Evolutionary conservation across 1,140 invertebrate genomes (phyloP), one percentile per base, ranked within the genome.

Genomic region (Rhyzopertha dominica): DNA sequence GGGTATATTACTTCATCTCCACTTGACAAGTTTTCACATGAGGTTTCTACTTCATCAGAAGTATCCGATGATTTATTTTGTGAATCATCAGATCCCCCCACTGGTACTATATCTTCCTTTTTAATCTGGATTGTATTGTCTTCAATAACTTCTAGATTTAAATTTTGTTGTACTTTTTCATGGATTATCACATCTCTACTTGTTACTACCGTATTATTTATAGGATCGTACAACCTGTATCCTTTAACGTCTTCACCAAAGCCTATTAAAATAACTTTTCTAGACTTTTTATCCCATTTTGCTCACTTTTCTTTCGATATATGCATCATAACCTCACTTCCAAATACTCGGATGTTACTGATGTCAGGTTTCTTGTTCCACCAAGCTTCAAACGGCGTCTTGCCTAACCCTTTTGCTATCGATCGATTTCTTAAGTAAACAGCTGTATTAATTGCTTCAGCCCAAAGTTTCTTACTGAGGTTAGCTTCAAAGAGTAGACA

Each of bases 381-480:
- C 53, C 66, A 55, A 14, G 45, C 23, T 45, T 58, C 50, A 46
- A 46, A 58, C 28, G 54, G 56, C 25, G 45, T 51, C 42, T 36
- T 45, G 1, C 43, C 22, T 14, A 56, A 24, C 14, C 38, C 45
- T 20, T 18, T 9, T 26, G 22, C 34, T n/a, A 41, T 3, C 5
- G 51, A 42, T 28, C 63, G 41, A 43, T 74, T 75, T 25, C 59
- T 62, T 5, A 73, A 40, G 45, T 71, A 71, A 7, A 59, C 57
- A 5, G 70, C 67, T 4, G 62, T 68, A 4, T 52, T 45, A 2
- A 63, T 37, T 2, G 68, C 64, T 58, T 73, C 72, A 8, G 63
- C 68, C 72, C 72, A 75, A 51, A 61, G 69, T 10, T 41, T 45
- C 14, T 62, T 61, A 5, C 31, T 12, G 28, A 72, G 45, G 2